These are phyloP conservation scores for Drosophila murphyi DNA, from an alignment of 1,140 invertebrate genomes.

Conservation along the genomic window DNA sequence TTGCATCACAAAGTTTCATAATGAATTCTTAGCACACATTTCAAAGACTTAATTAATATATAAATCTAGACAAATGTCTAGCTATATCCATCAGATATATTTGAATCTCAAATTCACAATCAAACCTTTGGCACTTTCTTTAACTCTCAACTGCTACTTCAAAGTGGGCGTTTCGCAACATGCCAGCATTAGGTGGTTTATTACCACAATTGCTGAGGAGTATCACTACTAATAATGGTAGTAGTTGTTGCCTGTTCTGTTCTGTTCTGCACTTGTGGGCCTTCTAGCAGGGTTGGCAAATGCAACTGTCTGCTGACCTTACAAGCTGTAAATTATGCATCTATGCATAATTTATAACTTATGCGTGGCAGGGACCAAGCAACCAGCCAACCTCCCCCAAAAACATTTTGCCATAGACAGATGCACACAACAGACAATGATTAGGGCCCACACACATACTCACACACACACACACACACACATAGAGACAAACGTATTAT, in stretches of 20 bases:
- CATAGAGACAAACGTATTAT: conserved; percentile 66
- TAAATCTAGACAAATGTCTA: no score
- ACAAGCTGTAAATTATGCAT: conserved; percentile 77
- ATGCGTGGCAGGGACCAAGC: conserved; percentile 51
- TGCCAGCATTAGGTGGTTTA: conserved; percentile 34
- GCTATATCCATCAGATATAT: no score
- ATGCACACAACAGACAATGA: conserved; percentile 72
- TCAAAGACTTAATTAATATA: no score
- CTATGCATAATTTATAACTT: conserved; percentile 80
- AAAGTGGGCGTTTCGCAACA: conserved; percentile 16
- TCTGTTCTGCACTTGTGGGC: conserved; percentile 5
- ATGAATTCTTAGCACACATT: no score
- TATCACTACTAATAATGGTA: conserved; percentile 27
- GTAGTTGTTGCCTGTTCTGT: neutral
- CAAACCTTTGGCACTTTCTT: neutral
- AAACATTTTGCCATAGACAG: conserved; percentile 73
- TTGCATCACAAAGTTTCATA: no score
- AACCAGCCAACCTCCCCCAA: conserved; percentile 37
- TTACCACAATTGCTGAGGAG: conserved; percentile 45
- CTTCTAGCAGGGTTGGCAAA: conserved; percentile 51
- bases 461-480: neutral
- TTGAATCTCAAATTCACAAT: no score
- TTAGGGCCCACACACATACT: conserved; percentile 53
- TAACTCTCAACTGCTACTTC: neutral
- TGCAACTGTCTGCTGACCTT: conserved; percentile 81